Conservation (phyloP, 1,140 invertebrate species). For the Lasioglossum albipes region DNA sequence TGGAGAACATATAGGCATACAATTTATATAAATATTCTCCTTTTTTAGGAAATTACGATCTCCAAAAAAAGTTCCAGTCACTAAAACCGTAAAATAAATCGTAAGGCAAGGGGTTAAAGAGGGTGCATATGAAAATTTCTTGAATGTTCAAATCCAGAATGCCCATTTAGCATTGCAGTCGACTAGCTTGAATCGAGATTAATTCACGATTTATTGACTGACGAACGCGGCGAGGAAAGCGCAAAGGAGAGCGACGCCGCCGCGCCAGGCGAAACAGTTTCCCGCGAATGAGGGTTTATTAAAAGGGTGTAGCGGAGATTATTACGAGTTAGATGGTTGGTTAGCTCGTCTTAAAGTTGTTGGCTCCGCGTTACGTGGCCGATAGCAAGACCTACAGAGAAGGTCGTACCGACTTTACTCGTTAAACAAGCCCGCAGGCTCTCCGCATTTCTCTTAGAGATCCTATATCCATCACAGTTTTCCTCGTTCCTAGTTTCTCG, state of each 20-base stretch:
- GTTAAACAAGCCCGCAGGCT: conserved; percentile 69
- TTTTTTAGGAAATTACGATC: no score
- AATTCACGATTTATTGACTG: not conserved
- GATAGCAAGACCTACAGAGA: conserved; percentile 50
- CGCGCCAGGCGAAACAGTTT: not conserved
- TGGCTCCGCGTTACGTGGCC: conserved; percentile 50
- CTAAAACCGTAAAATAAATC: no score
- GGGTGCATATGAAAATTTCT: no score
- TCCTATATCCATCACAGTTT: conserved; percentile 48
- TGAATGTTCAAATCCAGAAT: no score
- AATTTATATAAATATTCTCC: no score
- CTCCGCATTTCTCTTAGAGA: conserved; percentile 48
- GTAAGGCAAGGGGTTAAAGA: no score
- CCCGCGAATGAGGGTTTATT: not conserved
- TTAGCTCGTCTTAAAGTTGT: conserved; percentile 68
- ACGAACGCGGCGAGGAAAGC: not conserved
- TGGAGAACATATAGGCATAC: no score
- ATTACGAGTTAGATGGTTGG: conserved; percentile 68
- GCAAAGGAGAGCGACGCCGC: not conserved
- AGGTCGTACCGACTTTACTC: conserved; percentile 63
- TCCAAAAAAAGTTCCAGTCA: no score
- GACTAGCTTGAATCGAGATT: no score
- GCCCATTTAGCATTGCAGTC: no score
- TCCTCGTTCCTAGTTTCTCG: conserved; percentile 15
- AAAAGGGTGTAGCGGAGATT: conserved; percentile 43